Evolutionary conservation across 2,888 invertebrate genomes (phyloP).

Genomic region (Quadriops clusia): DNA sequence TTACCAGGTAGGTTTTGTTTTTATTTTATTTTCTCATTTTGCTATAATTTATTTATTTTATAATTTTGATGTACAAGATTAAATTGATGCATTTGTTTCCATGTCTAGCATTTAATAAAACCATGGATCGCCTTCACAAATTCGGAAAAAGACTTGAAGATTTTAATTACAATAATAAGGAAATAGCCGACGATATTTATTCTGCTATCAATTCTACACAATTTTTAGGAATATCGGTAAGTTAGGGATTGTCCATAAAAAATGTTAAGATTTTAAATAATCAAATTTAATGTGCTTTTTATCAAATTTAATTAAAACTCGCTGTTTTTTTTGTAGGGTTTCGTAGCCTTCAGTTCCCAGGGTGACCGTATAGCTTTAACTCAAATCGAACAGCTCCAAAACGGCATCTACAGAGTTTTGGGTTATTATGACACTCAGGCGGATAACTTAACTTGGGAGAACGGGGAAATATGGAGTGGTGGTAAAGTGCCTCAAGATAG

Average conservation of each 20-base stretch:
- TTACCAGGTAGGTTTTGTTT: not conserved
- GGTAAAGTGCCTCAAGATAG: conserved; percentile 89
- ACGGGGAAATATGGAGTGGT: conserved; percentile 83
- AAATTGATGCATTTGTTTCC: conserved; percentile 7
- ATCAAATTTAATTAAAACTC: not conserved
- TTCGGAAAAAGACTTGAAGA: conserved; percentile 79
- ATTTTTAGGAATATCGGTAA: conserved; percentile 94
- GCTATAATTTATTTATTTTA: not conserved
- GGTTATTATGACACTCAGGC: conserved; percentile 95
- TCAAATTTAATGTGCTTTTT: not conserved
- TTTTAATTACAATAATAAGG: conserved; percentile 91
- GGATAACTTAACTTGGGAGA: conserved; percentile 90
- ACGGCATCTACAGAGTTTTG: conserved; percentile 86
- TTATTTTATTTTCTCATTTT: not conserved
- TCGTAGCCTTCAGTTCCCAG: conserved; percentile 95
- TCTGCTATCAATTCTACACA: conserved; percentile 97
- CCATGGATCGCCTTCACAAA: conserved; percentile 75
- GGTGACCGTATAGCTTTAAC: conserved; percentile 98
- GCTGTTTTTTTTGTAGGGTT: conserved; percentile 51
- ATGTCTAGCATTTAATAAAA: conserved; percentile 84
- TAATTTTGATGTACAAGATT: conserved; percentile 1
- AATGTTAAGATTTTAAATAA: conserved; percentile 1
- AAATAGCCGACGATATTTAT: conserved; percentile 91
- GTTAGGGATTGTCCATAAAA: conserved; percentile 1
- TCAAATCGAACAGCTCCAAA: conserved; percentile 93